A percentile compares a stretch with the other conserved stretches of the same genome.
These are phyloP conservation scores for Tetrapedia diversipes DNA, from an alignment of 2,888 invertebrate species.

Conservation along the genomic window DNA sequence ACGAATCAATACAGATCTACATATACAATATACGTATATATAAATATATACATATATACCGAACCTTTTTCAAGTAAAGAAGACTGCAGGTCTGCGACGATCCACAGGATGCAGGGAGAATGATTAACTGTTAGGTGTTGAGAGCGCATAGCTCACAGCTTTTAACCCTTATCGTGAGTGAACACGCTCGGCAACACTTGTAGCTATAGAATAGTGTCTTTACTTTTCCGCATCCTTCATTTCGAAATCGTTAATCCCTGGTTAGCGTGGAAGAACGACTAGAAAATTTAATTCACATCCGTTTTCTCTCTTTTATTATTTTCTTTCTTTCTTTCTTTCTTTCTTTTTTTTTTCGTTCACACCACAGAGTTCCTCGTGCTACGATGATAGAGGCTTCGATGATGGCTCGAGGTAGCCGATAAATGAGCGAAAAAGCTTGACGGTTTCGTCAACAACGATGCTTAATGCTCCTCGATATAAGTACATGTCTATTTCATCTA, in stretches of 20 bases:
- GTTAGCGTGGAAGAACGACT: constrained; percentile 14
- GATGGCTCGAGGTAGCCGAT: constrained; percentile 2
- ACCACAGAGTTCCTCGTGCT: neutral
- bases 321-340: no score
- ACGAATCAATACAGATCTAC: constrained; percentile 53
- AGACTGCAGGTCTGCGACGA: constrained; percentile 83
- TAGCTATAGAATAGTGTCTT: constrained; percentile 16
- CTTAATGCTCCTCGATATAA: neutral
- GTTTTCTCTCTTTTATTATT: neutral
- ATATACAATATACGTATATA: constrained; percentile 46
- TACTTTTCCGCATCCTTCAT: neutral
- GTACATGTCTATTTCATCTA: neutral
- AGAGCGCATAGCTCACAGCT: constrained; percentile 80
- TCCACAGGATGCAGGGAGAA: constrained; percentile 78
- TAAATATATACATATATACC: constrained; percentile 70
- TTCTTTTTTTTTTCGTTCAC: neutral
- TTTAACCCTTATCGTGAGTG: constrained; percentile 52
- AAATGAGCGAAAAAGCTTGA: constrained; percentile 5
- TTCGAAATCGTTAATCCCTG: constrained; percentile 15
- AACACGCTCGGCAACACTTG: constrained; percentile 23
- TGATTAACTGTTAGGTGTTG: constrained; percentile 74
- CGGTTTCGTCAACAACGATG: neutral
- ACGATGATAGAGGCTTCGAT: neutral
- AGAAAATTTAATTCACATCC: constrained; percentile 13
- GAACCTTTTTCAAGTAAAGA: constrained; percentile 83